Base-by-base conservation (phyloP, 2,888 invertebrate species). In the Phengaris arion region DNA sequence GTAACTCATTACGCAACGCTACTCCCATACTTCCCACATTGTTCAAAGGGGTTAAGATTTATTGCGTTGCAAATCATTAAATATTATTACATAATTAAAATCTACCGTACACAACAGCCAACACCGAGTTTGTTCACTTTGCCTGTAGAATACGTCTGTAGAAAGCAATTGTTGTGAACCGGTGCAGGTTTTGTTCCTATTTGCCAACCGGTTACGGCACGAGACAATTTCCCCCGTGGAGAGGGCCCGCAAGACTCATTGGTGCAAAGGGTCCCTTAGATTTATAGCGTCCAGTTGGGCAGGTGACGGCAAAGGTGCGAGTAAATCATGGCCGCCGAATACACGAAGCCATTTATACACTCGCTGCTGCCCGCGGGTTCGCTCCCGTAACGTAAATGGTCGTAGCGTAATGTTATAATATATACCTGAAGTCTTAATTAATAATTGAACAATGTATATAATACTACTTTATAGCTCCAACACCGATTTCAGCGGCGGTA, bases 201-300 rank as follows among this genome's bases (percentile, higher is more conserved):
- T 64, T 35, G 35, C 79, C 79, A 77, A 74, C 78, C 76, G 77
- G 76, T 76, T 74, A 76, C 35, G 82, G 87, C 89, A 89, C 87
- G 87, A 87, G 89, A 83, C 86, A 82, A 79, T 81, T 82, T 82
- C 83, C 83, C 83, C 80, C 81, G 80, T 82, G 79, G 80, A 82
- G 87, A 86, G 89, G 88, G 89, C 87, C 85, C 84, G 83, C 83
- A 84, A 35, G 35, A 64, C 35, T 35, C 35, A 12, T 10, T 45
- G 35, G 2, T 48, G 52, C 0, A 52, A 12, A 45, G 64, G 64
- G 64, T 64, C 86, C 85, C 84, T 83, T 84, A 89, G 87, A 91
- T 91, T 91, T 91, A 92, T 91, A 81, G 86, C 85, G 87, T 90
- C 92, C 90, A 89, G 91, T 91, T 92, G 82, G 86, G 89, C 93